Evolutionary conservation across 2,888 invertebrate species (phyloP).

Genomic region (Gerris lacustris): DNA sequence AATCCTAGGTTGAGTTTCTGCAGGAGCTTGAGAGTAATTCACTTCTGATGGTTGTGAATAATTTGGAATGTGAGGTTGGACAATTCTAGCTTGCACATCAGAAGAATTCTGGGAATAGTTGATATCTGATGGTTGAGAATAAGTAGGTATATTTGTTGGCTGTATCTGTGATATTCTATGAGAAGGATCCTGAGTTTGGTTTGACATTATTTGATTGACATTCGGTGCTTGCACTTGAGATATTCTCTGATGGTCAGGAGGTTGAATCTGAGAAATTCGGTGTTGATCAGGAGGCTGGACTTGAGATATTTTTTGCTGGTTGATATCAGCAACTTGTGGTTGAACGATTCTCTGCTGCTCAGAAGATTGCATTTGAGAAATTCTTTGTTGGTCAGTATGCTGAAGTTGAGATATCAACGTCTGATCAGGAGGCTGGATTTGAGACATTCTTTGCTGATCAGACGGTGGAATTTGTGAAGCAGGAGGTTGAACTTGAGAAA

Average conservation of each 20-base stretch:
- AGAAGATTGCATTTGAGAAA: slow-evolving; percentile 14
- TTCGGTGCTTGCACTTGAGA: slow-evolving; percentile 12
- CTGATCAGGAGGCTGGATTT: slow-evolving; percentile 16
- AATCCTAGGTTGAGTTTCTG: not conserved
- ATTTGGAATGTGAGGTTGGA: too few relatives aligned
- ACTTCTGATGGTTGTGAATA: too few relatives aligned
- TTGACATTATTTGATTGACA: too few relatives aligned
- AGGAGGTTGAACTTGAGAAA: slow-evolving; percentile 13
- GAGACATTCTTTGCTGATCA: slow-evolving; percentile 14
- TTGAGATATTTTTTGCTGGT: slow-evolving; percentile 20
- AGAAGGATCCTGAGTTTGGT: too few relatives aligned
- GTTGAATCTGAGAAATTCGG: slow-evolving; percentile 18
- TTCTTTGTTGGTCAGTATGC: slow-evolving; percentile 12
- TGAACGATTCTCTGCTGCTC: not conserved
- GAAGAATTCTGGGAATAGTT: too few relatives aligned
- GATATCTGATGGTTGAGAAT: too few relatives aligned
- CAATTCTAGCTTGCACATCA: too few relatives aligned
- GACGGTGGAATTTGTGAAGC: not conserved
- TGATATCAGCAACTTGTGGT: slow-evolving; percentile 18
- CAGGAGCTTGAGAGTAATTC: not conserved
- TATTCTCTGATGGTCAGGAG: slow-evolving; percentile 13
- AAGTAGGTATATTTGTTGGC: too few relatives aligned
- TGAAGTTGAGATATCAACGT: slow-evolving; percentile 10
- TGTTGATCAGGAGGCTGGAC: slow-evolving; percentile 19
- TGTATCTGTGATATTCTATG: too few relatives aligned